Conservation (phyloP, 1,140 invertebrate genomes). For the Drosophila nebulosa region DNA sequence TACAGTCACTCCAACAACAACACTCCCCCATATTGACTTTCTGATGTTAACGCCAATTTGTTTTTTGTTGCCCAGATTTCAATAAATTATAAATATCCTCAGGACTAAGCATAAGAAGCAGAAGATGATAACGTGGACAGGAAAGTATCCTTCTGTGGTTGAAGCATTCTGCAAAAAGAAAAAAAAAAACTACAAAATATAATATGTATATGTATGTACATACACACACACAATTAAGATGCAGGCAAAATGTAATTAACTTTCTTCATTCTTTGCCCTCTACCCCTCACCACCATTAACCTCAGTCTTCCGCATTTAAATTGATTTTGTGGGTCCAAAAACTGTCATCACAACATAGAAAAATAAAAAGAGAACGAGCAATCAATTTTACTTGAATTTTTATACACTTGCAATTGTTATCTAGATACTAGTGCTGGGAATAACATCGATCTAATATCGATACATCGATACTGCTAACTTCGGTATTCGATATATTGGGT, state of each 20-base stretch:
- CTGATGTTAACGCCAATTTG: slow-evolving; percentile 6
- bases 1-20: neutral
- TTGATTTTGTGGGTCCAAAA: neutral
- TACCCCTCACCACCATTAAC: neutral
- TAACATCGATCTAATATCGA: too few species aligned
- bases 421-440: too few species aligned
- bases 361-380: neutral
- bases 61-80: slow-evolving; percentile 39
- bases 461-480: too few species aligned
- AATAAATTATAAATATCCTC: slow-evolving; percentile 71
- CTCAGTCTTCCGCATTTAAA: neutral
- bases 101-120: slow-evolving; percentile 56
- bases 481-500: too few species aligned
- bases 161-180: neutral
- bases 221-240: neutral
- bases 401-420: too few species aligned
- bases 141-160: neutral
- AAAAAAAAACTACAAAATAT: too few species aligned
- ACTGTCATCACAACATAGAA: neutral
- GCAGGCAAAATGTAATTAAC: neutral
- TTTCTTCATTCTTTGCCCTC: neutral
- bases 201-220: neutral
- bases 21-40: neutral
- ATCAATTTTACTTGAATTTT: neutral
- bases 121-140: neutral